Evolutionary conservation across 2,888 invertebrate species (phyloP).

Genomic region (Spatulosminthurus flaviceps): DNA sequence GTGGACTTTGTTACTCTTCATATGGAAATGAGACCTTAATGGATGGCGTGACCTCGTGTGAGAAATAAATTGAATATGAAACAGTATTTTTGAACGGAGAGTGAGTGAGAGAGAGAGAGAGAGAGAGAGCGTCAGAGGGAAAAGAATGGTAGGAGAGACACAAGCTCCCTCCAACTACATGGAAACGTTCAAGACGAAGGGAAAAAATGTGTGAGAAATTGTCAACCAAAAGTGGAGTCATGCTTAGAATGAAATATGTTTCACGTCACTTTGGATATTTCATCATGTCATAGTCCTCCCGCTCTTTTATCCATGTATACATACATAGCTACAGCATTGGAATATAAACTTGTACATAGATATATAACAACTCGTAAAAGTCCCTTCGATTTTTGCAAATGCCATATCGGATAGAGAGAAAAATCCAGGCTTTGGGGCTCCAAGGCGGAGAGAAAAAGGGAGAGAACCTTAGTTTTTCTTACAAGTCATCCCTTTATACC

Average conservation of each 20-base stretch:
- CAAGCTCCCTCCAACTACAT: too few relatives aligned
- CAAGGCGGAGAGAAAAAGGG: background rate
- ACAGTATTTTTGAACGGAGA: background rate
- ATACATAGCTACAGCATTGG: too few relatives aligned
- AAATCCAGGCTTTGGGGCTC: background rate
- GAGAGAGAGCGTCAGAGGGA: too few relatives aligned
- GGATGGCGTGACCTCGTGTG: slow-evolving; percentile 25
- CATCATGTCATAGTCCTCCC: slow-evolving; percentile 41
- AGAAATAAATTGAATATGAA: slow-evolving; percentile 25
- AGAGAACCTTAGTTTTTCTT: background rate
- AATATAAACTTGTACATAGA: background rate
- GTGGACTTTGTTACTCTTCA: background rate
- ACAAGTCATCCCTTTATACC: slow-evolving; percentile 6
- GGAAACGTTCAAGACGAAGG: too few relatives aligned
- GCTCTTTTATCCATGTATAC: background rate
- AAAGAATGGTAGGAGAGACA: too few relatives aligned
- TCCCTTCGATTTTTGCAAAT: background rate
- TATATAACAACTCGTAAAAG: background rate
- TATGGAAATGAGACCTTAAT: slow-evolving; percentile 27
- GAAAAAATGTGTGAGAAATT: background rate
- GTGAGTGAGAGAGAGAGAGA: too few relatives aligned
- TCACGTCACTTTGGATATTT: slow-evolving; percentile 50
- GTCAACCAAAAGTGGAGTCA: slow-evolving; percentile 37
- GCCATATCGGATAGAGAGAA: too few relatives aligned
- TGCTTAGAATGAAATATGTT: slow-evolving; percentile 50